Evolutionary conservation across 2,888 invertebrate species (phyloP), one percentile per base, ranked within the genome.

Genomic region (Drosophila longiperda): DNA sequence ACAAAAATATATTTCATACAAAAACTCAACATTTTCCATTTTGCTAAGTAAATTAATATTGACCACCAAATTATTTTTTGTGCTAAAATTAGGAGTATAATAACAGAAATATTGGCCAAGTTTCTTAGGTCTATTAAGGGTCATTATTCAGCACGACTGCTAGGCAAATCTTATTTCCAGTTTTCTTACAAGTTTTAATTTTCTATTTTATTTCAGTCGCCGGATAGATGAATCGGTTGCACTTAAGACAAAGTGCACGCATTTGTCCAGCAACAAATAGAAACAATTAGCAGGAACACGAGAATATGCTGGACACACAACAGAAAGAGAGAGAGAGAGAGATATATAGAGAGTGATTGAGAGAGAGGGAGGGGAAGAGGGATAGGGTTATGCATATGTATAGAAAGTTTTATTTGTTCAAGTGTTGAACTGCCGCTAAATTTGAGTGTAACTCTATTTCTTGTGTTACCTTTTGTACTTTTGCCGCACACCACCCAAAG

Each of bases 401-500:
- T 71, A 83, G 73, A 83, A 78, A 78, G 60, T 68, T 77, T 90
- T 64, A 76, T 90, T 87, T 36, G 88, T 78, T 75, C 58, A 73
- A 40, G 78, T 65, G 69, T 84, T 77, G 78, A 86, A 79, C 80
- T 90, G 87, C 83, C 87, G 89, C 90, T 90, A 90, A 90, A 90
- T 88, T 84, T 80, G 73, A 85, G 90, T 82, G 73, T 82, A 87
- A 85, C 88, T 89, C 71, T 75, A 72, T 83, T 73, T 73, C 67
- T 62, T 40, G 73, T 83, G 75, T 74, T 84, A 75, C 70, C 80
- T 87, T 86, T 86, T 86, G 85, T 89, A 74, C 73, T 73, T 86
- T 87, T 85, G 90, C 85, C 89, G 85, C 83, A 73, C 58, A 73
- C 20, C 53, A 40, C 58, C 58, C 60, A 59, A 73, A 76, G 20